phyloP scores from a whole-genome alignment of 2,797 vertebrate species.

The Gallinago solitaria region DNA sequence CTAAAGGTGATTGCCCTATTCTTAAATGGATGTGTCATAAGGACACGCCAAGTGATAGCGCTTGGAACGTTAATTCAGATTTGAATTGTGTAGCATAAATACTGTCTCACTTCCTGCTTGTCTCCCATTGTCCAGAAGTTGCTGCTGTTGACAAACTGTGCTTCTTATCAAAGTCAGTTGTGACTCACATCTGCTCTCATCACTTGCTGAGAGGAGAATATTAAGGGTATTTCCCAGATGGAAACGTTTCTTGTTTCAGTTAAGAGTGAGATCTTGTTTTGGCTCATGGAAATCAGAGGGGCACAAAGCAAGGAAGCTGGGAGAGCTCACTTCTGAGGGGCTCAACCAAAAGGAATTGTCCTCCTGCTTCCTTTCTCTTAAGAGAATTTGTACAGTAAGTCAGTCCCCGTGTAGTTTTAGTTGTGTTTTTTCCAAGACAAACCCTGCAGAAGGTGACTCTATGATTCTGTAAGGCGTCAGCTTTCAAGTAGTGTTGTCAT shows the following conservation, averaged over 20 bases:
- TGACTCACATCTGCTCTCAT: not conserved
- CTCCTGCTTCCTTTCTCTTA: not conserved
- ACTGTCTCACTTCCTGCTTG: not conserved
- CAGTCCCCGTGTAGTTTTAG: not conserved
- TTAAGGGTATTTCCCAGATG: not conserved
- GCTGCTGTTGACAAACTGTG: not conserved
- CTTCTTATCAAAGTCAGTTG: not conserved
- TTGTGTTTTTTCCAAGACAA: not conserved
- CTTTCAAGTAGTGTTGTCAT: not conserved
- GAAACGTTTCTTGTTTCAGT: not conserved
- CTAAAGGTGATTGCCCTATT: not conserved
- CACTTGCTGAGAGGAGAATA: not conserved
- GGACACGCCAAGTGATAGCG: not conserved
- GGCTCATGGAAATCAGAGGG: not conserved
- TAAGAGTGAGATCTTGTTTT: not conserved
- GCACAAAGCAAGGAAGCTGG: not conserved
- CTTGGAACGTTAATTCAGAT: not conserved
- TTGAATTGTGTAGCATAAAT: not conserved
- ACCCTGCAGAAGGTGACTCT: not conserved
- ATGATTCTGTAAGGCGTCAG: not conserved
- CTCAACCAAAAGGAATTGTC: not conserved
- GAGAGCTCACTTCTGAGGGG: not conserved
- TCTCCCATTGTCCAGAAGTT: accelerated
- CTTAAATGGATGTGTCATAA: not conserved
- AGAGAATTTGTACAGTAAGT: not conserved